A percentile compares a stretch with the other conserved stretches of the same genome.
Evolutionary conservation across 2,113 vertebrate species (phyloP).

Genomic region (Rana temporaria): DNA sequence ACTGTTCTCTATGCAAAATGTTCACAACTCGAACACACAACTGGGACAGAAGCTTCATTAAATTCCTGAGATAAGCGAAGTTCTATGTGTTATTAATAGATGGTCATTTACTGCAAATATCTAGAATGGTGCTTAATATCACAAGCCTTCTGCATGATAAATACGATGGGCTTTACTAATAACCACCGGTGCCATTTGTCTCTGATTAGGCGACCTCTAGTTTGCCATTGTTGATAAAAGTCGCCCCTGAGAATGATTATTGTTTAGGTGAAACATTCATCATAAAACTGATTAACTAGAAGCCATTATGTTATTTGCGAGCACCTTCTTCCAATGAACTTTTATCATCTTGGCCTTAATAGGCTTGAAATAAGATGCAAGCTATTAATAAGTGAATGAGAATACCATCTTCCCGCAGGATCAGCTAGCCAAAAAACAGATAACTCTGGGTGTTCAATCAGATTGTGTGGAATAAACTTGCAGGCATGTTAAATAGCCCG

Average conservation of each 20-base stretch:
- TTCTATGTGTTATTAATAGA: slow-evolving; percentile 30
- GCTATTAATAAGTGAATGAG: slow-evolving; percentile 70
- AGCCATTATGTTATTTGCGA: slow-evolving; percentile 12
- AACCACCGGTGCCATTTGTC: slow-evolving; percentile 35
- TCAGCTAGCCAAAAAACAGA: slow-evolving; percentile 66
- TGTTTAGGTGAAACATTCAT: slow-evolving; percentile 22
- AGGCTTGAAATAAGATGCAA: slow-evolving; percentile 13
- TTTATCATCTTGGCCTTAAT: slow-evolving; percentile 38
- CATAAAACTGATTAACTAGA: slow-evolving; percentile 50
- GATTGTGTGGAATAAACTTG: slow-evolving; percentile 64
- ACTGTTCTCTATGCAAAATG: slow-evolving; percentile 28
- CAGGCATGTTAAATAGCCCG: slow-evolving; percentile 73
- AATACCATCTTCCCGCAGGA: slow-evolving; percentile 56
- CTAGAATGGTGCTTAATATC: slow-evolving; percentile 14
- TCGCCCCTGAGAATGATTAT: slow-evolving; percentile 21
- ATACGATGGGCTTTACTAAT: slow-evolving; percentile 1
- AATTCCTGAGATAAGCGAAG: slow-evolving; percentile 38
- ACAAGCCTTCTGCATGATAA: slow-evolving; percentile 27
- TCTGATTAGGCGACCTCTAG: slow-evolving; percentile 42
- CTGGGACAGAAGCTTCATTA: slow-evolving; percentile 20
- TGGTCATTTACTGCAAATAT: slow-evolving; percentile 11
- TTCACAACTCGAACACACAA: neutral
- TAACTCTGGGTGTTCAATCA: slow-evolving; percentile 62
- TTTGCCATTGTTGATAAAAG: slow-evolving; percentile 34
- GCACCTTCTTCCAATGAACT: slow-evolving; percentile 9